Evolutionary conservation across 2,888 invertebrate species (phyloP), one percentile per base, ranked within the genome.

Genomic region (Dryadula phaetusa): DNA sequence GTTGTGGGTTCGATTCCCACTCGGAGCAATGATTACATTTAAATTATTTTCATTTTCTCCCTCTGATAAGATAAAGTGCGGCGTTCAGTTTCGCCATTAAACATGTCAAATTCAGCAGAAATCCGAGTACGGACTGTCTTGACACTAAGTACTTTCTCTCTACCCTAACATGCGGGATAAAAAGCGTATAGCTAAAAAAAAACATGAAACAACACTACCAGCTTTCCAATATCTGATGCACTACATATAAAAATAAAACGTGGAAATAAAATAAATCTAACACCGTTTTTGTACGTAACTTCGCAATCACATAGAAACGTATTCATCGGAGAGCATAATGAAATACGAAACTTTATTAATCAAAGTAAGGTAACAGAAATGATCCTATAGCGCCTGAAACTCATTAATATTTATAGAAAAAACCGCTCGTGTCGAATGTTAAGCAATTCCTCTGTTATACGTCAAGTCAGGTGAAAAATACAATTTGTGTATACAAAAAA

Each of bases 341-440:
- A 70, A 65, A 49, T 7, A 70, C 67, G 73, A 76, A 87, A 87
- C 84, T 88, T 88, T 87, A 74, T 81, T 87, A 87, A 88, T 87
- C 83, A 85, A 86, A 86, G 79, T 80, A 79, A 77, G 79, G 79
- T 77, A 79, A 76, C 72, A 79, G 73, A 79, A 81, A 79, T 77
- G 76, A 77, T 75, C 77, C 77, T 76, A 79, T 78, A 73, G 70
- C 72, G 72, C 67, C 73, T 74, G 71, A 76, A 78, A 77, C 81
- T 82, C 82, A 83, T 85, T 82, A 84, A 85, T 84, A 84, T 85
- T 84, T 85, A 85, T 85, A 80, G 83, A 81, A 84, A 83, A 83
- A 81, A 78, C 75, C 71, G 71, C 70, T 68, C 76, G 75, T 66
- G 68, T 80, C 80, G 83, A 84, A 84, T 84, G 80, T 79, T 80